phyloP scores from a whole-genome alignment of 2,888 invertebrate genomes.

The Ectemnius cavifrons region DNA sequence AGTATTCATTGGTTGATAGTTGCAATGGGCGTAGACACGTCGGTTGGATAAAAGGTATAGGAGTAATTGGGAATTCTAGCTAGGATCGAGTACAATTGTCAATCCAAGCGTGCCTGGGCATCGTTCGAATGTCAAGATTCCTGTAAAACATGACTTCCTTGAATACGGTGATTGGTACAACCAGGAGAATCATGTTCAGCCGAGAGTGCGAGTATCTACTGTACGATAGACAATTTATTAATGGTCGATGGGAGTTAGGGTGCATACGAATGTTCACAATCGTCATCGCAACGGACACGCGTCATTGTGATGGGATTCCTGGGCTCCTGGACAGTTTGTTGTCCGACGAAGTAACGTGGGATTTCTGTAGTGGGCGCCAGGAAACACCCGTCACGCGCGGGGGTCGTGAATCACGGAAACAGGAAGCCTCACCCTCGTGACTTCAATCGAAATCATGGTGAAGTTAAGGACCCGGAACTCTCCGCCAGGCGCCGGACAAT shows the following conservation, averaged over 20 bases:
- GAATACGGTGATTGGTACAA: conserved; percentile 24
- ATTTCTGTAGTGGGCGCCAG: conserved; percentile 63
- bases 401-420: conserved; percentile 69
- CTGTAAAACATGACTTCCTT: conserved; percentile 58
- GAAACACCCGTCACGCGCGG: conserved; percentile 64
- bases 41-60: background rate
- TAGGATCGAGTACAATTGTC: conserved; percentile 10
- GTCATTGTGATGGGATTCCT: conserved; percentile 55
- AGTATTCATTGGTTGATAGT: too few relatives aligned
- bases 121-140: conserved; percentile 32
- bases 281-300: conserved; percentile 50
- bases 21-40: background rate
- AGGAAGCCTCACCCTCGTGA: conserved; percentile 71
- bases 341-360: conserved; percentile 42
- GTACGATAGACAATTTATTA: conserved; percentile 59
- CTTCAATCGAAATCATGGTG: conserved; percentile 68
- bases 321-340: conserved; percentile 52
- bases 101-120: conserved; percentile 40
- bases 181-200: conserved; percentile 19
- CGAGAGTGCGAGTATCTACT: conserved; percentile 12
- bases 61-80: too few relatives aligned
- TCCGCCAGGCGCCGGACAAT: conserved; percentile 43
- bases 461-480: conserved; percentile 54
- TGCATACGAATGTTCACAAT: conserved; percentile 50
- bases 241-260: conserved; percentile 41